These are phyloP conservation scores for Phthorimaea operculella DNA, from an alignment of 1,140 invertebrate species.

Conservation along the genomic window DNA sequence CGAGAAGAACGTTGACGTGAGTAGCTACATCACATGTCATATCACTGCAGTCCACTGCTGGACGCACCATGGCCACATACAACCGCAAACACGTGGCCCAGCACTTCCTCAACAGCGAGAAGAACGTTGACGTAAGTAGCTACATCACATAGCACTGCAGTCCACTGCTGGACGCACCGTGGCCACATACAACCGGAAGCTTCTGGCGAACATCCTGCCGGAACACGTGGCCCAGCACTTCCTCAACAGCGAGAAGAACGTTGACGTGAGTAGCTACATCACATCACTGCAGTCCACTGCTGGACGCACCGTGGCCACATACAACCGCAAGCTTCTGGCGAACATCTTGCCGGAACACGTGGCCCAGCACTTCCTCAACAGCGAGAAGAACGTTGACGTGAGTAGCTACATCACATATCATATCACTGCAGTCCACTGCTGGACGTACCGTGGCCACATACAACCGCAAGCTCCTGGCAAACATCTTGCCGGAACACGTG, in stretches of 20 bases:
- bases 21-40: no score
- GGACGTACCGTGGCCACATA: slow-evolving; percentile 82
- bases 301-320: no score
- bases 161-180: slow-evolving; percentile 64
- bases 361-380: slow-evolving; percentile 90
- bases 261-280: no score
- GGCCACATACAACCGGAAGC: slow-evolving; percentile 91
- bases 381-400: slow-evolving; percentile 83
- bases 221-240: slow-evolving; percentile 96
- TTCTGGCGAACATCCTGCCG: slow-evolving; percentile 94
- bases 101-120: slow-evolving; percentile 88
- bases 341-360: slow-evolving; percentile 97
- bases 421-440: neutral
- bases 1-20: slow-evolving; percentile 83
- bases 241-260: no score
- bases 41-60: no score
- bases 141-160: neutral
- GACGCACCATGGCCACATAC: no score
- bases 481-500: slow-evolving; percentile 94
- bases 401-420: slow-evolving; percentile 50
- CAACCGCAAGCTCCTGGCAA: slow-evolving; percentile 91
- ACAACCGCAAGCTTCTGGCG: slow-evolving; percentile 91
- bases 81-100: slow-evolving; percentile 86
- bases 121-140: slow-evolving; percentile 2
- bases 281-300: no score